phyloP scores from a whole-genome alignment of 2,113 vertebrate genomes.

The Falco punctatus region DNA sequence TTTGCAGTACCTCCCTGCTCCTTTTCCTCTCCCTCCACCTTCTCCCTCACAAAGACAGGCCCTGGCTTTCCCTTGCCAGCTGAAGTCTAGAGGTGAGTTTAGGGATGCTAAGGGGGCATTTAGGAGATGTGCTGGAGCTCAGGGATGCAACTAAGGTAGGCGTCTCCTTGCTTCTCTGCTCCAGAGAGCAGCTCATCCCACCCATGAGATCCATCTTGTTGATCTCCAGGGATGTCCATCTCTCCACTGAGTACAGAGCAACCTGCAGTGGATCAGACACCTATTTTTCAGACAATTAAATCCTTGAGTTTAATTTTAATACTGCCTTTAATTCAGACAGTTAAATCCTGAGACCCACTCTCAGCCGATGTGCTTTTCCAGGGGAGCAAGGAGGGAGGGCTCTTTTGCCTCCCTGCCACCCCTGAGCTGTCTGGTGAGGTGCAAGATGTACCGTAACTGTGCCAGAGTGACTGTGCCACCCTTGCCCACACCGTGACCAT shows the following conservation, averaged over 20 bases:
- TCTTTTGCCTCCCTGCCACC: fast-evolving
- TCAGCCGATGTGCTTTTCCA: background rate
- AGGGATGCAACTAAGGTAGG: background rate
- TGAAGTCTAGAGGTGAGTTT: background rate
- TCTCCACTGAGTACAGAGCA: background rate
- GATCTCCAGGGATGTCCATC: fast-evolving
- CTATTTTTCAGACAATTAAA: background rate
- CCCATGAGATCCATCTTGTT: fast-evolving
- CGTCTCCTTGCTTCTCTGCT: background rate
- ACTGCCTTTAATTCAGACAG: background rate
- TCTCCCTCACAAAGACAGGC: background rate
- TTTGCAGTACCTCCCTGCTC: background rate
- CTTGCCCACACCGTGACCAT: background rate
- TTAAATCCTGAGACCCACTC: background rate
- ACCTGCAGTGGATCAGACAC: background rate
- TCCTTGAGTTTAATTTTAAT: background rate
- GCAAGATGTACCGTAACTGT: background rate
- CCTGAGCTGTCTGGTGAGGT: background rate
- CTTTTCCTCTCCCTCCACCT: background rate
- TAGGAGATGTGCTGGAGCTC: background rate
- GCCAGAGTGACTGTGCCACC: background rate
- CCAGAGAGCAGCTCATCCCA: background rate
- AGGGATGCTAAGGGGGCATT: background rate
- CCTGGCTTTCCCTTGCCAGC: background rate
- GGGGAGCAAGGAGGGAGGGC: background rate